Conservation (phyloP, 1,140 invertebrate genomes). For the Bombus consobrinus region DNA sequence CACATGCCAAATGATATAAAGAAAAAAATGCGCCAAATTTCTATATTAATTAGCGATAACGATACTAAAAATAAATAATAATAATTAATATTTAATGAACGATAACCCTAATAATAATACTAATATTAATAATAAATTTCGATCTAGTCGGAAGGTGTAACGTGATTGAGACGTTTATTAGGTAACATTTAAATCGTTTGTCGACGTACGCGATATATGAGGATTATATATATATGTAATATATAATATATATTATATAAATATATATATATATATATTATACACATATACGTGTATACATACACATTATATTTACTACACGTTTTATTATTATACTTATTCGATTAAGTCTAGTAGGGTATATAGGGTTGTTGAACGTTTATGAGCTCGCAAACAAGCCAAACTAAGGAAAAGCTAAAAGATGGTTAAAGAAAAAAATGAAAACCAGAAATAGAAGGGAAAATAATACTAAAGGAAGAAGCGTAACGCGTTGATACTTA, state of each 20-base stretch:
- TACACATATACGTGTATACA: conserved; percentile 38
- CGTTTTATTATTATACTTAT: conserved; percentile 68
- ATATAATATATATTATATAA: conserved; percentile 26
- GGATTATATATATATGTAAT: conserved; percentile 43
- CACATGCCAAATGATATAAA: conserved; percentile 22
- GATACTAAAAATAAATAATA: conserved; percentile 20
- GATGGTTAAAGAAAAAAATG: neutral
- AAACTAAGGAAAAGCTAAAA: neutral
- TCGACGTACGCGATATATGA: conserved; percentile 38
- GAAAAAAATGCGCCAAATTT: conserved; percentile 41
- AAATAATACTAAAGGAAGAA: conserved; percentile 1
- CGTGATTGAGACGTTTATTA: conserved; percentile 33
- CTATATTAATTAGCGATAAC: conserved; percentile 36
- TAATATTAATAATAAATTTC: conserved; percentile 48
- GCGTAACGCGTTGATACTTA: conserved; percentile 21
- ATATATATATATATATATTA: conserved; percentile 37
- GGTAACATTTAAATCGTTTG: conserved; percentile 44
- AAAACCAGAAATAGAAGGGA: neutral
- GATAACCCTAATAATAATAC: conserved; percentile 51
- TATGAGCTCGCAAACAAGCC: conserved; percentile 33
- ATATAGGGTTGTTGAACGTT: conserved; percentile 50
- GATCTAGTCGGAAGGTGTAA: conserved; percentile 30
- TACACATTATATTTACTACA: conserved; percentile 65
- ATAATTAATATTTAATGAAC: conserved; percentile 50
- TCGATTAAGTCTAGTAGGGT: conserved; percentile 49